Percentiles rank a stretch among this genome's conserved stretches.
Evolutionary conservation across 2,888 invertebrate genomes (phyloP).

Genomic region (Athalia rosae): DNA sequence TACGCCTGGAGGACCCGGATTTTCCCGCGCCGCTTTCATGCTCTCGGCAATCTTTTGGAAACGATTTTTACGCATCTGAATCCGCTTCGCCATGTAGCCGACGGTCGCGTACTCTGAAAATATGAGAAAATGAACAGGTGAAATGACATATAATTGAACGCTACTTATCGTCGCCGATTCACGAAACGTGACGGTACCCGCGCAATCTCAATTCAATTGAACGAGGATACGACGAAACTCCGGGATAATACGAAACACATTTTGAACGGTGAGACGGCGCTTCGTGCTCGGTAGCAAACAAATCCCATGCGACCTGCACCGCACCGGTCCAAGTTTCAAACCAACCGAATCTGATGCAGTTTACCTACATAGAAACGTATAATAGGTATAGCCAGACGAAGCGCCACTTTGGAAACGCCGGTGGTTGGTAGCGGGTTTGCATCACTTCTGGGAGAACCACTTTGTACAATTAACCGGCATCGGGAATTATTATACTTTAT

Average conservation of each 20-base stretch:
- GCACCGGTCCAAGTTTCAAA: too few relatives aligned
- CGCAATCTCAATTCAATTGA: too few relatives aligned
- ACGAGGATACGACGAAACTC: too few relatives aligned
- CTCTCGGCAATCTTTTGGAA: slow-evolving; percentile 95
- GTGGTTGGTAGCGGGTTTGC: background rate
- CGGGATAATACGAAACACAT: too few relatives aligned
- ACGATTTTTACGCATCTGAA: slow-evolving; percentile 96
- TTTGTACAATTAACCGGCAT: slow-evolving; percentile 24
- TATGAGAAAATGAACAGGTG: background rate
- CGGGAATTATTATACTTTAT: background rate
- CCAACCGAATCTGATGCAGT: too few relatives aligned
- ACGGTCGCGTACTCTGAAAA: slow-evolving; percentile 95
- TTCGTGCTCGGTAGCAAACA: too few relatives aligned
- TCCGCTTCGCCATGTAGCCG: slow-evolving; percentile 97
- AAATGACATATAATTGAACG: too few relatives aligned
- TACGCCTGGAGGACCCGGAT: slow-evolving; percentile 76
- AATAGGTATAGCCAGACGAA: too few relatives aligned
- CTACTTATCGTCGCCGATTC: background rate
- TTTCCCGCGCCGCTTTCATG: slow-evolving; percentile 89
- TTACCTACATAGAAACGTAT: too few relatives aligned
- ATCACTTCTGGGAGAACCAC: background rate
- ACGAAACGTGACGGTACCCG: background rate
- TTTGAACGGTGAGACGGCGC: too few relatives aligned
- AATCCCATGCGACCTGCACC: too few relatives aligned
- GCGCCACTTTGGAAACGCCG: too few relatives aligned